A percentile compares a stretch with the other conserved stretches of the same genome.
phyloP scores from a whole-genome alignment of 2,113 vertebrate species.

The Jacana jacana region DNA sequence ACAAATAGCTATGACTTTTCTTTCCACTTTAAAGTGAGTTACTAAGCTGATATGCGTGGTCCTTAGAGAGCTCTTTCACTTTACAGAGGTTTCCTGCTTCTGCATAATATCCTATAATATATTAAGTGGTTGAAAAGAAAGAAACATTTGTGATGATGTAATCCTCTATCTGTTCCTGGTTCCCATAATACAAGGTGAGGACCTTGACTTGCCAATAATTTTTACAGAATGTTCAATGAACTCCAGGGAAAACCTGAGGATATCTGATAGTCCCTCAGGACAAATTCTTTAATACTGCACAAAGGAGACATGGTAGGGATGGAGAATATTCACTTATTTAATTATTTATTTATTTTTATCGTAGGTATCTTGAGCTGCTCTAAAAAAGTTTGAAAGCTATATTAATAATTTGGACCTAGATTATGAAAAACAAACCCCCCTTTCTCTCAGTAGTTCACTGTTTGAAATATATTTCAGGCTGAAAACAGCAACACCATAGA shows the following conservation, averaged over 20 bases:
- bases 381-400: neutral
- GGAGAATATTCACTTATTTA: neutral
- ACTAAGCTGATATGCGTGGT: neutral
- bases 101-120: neutral
- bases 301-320: neutral
- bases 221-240: neutral
- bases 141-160: neutral
- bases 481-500: constrained; percentile 61
- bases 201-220: neutral
- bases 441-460: constrained; percentile 30
- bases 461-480: constrained; percentile 69
- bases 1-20: neutral
- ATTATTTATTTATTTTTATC: neutral
- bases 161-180: neutral
- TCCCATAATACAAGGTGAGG: neutral
- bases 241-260: neutral
- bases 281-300: neutral
- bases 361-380: neutral
- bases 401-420: neutral
- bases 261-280: neutral
- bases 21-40: neutral
- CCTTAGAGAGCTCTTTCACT: neutral
- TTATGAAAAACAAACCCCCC: neutral
- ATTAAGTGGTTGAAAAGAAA: neutral
- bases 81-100: neutral